Conservation (phyloP, 2,888 invertebrate species). For the Cryptus viduatorius region DNA sequence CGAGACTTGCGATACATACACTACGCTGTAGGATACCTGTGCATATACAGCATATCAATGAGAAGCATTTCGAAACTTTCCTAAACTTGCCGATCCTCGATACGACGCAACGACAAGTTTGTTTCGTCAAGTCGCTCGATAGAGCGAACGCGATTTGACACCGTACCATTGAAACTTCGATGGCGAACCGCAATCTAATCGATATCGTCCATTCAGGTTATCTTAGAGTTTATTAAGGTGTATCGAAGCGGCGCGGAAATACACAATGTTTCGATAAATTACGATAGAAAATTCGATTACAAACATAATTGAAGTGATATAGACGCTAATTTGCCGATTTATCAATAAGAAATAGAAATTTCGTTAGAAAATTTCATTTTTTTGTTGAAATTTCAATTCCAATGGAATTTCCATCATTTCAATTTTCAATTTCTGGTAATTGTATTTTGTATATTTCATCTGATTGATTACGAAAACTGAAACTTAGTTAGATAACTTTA, state of each 20-base stretch:
- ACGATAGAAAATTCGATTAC: background rate
- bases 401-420: too few relatives aligned
- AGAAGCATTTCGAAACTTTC: constrained; percentile 20
- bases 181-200: constrained; percentile 9
- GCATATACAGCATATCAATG: constrained; percentile 6
- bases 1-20: constrained; percentile 9
- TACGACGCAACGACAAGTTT: constrained; percentile 8
- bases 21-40: background rate
- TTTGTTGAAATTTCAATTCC: too few relatives aligned
- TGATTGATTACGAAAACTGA: too few relatives aligned
- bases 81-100: constrained; percentile 18
- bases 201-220: constrained; percentile 11
- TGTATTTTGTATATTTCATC: too few relatives aligned
- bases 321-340: background rate
- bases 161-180: constrained; percentile 3
- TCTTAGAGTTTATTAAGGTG: constrained; percentile 1
- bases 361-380: too few relatives aligned
- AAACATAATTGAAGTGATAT: background rate
- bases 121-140: background rate
- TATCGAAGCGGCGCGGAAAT: background rate
- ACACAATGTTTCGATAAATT: background rate
- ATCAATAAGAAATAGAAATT: too few relatives aligned
- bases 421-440: too few relatives aligned
- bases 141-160: background rate
- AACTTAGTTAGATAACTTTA: too few relatives aligned